Base-by-base conservation (phyloP, 2,113 vertebrate genomes). In the Notechis scutatus region DNA sequence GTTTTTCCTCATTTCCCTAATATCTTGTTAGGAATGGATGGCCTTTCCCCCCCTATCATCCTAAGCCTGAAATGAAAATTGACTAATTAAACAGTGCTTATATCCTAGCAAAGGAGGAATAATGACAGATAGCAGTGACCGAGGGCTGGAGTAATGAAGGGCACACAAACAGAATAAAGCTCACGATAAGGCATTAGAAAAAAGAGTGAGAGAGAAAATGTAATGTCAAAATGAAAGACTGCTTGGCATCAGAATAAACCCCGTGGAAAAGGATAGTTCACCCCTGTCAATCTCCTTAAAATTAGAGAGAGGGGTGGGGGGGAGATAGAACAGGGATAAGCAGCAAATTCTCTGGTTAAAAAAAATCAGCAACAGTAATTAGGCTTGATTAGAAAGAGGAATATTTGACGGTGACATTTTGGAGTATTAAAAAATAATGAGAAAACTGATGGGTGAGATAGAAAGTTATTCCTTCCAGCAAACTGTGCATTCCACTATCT, bases 181-280 rank as follows among this genome's bases (percentile, higher is more conserved):
- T 94, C 12, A 94, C 91, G 85, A 88, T 89, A 94, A 92, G 0
- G 1, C 88, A 90, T 1, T 34, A 42, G 21, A 39, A 69, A 69
- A 69, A 1, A 42, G 39, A 90, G 52, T 42, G 42, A 6, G 59
- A 34, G 10, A 91, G 69, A 39, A 94, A 95, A 93, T 54, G 0
- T 21, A 93, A 91, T 89, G 47, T 92, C 45, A 95, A 94, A 96
- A 93, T 94, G 23, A 94, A 95, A 95, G 90, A 23, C 20, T 95
- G 52, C 29, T 93, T 94, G 89, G 20, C 85, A 50, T 26, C 42
- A 39, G 34, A 91, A 92, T 90, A 86, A 95, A 95, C 59, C 14
- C 23, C 55, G 57, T 96, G 23, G 54, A 91, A 87, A 42, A 55
- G 89, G 94, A 88, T 8, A 92, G 42, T 10, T 96, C 61, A 94